Evolutionary conservation across 2,113 vertebrate genomes (phyloP).

Genomic region (Aptenodytes forsteri): DNA sequence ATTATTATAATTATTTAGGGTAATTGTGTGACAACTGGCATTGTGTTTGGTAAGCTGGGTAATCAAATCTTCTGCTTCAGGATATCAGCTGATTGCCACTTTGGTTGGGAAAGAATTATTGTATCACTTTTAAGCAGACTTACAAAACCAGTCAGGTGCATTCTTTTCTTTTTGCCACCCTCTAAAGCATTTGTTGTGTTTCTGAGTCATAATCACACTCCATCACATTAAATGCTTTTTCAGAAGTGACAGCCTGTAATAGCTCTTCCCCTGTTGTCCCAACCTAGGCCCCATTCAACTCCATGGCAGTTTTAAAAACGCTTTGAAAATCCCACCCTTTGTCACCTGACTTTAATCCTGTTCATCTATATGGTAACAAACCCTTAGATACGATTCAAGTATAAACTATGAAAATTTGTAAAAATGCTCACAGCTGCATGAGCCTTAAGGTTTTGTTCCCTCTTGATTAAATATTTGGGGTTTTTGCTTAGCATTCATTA

Average conservation of each 20-base stretch:
- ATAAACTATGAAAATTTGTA: neutral
- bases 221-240: neutral
- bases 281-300: neutral
- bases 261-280: neutral
- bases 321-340: neutral
- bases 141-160: slow-evolving; percentile 10
- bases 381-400: neutral
- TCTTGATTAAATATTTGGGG: slow-evolving; percentile 56
- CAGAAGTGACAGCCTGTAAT: neutral
- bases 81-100: neutral
- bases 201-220: slow-evolving; percentile 12
- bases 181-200: neutral
- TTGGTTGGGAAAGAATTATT: slow-evolving; percentile 6
- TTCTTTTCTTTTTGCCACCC: neutral
- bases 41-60: neutral
- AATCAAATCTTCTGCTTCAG: slow-evolving; percentile 11
- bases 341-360: neutral
- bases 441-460: neutral
- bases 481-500: slow-evolving; percentile 19
- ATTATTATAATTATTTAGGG: neutral
- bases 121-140: neutral
- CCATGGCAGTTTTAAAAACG: neutral
- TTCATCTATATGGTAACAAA: neutral
- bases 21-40: neutral
- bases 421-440: slow-evolving; percentile 12